Conservation (phyloP, 53 echinoderm and acorn worm species). For the Astropecten irregularis region DNA sequence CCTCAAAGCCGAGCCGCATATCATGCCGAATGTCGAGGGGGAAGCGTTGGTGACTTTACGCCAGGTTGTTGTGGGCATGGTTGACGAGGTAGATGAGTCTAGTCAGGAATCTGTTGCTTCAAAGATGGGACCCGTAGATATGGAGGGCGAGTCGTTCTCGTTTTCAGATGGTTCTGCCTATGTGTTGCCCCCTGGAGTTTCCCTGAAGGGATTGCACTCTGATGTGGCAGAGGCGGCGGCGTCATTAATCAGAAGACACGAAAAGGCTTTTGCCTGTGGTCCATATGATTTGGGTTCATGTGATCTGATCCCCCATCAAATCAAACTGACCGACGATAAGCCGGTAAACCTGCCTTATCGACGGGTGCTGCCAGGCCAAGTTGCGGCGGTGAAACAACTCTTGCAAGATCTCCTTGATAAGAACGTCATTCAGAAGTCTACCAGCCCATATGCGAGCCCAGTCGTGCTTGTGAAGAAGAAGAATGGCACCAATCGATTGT, state of each 20-base stretch:
- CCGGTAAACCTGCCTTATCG: constrained; percentile 58
- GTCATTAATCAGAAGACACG: constrained; percentile 38
- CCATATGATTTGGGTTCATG: constrained; percentile 59
- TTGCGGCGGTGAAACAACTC: constrained; percentile 60
- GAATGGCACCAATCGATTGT: neutral
- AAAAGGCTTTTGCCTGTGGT: constrained; percentile 45
- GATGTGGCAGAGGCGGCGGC: neutral
- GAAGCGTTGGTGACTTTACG: neutral
- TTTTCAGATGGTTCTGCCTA: neutral
- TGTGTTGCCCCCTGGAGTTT: constrained; percentile 5
- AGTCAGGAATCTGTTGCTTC: neutral
- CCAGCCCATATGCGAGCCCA: constrained; percentile 34
- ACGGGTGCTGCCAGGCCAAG: constrained; percentile 62
- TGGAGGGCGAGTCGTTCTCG: neutral
- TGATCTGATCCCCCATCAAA: constrained; percentile 32
- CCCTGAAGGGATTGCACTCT: neutral
- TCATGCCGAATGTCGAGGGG: neutral
- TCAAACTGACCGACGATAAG: constrained; percentile 29
- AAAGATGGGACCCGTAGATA: neutral
- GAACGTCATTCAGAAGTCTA: constrained; percentile 5
- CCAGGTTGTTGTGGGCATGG: neutral
- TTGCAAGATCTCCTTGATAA: constrained; percentile 61
- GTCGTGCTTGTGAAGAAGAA: neutral
- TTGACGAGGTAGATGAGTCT: neutral
- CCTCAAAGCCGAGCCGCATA: neutral